Conservation (phyloP, 2,888 invertebrate genomes). For the Pantelozetes paolii region DNA sequence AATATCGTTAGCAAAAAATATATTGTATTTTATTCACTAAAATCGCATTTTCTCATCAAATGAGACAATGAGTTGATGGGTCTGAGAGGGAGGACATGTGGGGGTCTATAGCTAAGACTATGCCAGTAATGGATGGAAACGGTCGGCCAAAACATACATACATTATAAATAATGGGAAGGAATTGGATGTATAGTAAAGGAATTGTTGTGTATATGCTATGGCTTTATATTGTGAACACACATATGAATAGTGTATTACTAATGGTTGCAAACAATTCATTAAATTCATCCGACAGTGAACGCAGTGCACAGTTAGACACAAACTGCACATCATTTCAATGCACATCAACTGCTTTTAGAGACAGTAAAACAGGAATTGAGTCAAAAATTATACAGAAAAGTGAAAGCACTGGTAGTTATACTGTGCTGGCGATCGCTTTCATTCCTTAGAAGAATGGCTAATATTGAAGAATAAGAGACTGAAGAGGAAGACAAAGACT, state of each 20-base stretch:
- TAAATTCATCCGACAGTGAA: slow-evolving; percentile 12
- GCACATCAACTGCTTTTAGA: not conserved
- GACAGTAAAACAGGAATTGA: not conserved
- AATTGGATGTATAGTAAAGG: not conserved
- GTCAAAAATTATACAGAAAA: no score
- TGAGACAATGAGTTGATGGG: slow-evolving; percentile 11
- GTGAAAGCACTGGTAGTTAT: no score
- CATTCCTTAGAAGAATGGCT: not conserved
- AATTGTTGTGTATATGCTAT: not conserved
- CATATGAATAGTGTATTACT: slow-evolving; percentile 20
- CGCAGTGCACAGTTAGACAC: slow-evolving; percentile 1
- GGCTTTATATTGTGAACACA: slow-evolving; percentile 13
- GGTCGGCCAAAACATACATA: slow-evolving; percentile 8
- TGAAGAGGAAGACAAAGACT: not conserved
- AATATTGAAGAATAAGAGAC: not conserved
- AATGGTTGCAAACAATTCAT: slow-evolving; percentile 24
- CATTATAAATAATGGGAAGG: slow-evolving; percentile 25
- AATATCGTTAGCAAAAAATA: not conserved
- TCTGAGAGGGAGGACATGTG: not conserved
- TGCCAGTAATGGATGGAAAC: not conserved
- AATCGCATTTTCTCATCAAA: slow-evolving; percentile 10
- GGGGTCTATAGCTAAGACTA: no score
- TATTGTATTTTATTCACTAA: not conserved
- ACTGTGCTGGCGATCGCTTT: not conserved
- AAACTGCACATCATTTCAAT: slow-evolving; percentile 2